Evolutionary conservation across 2,888 invertebrate genomes (phyloP).

Genomic region (Phyto melanocephala): DNA sequence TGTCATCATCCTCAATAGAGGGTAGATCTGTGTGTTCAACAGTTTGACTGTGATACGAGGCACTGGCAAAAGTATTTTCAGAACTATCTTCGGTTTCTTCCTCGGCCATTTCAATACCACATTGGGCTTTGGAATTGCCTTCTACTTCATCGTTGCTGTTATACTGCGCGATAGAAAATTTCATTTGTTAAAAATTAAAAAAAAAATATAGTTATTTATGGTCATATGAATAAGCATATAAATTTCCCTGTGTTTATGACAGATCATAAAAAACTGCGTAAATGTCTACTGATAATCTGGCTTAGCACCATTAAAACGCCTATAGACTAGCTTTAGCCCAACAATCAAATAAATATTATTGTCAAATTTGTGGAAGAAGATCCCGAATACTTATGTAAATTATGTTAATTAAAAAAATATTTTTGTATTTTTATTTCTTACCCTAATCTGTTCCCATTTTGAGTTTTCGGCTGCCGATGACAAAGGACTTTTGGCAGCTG

Average conservation of each 20-base stretch:
- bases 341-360: too few species aligned
- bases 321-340: too few species aligned
- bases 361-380: too few species aligned
- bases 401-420: background rate
- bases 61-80: conserved; percentile 78
- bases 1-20: conserved; percentile 75
- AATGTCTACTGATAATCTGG: too few species aligned
- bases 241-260: too few species aligned
- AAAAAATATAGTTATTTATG: too few species aligned
- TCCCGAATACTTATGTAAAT: too few species aligned
- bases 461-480: conserved; percentile 73
- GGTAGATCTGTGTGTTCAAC: conserved; percentile 77
- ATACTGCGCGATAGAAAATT: conserved; percentile 11
- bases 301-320: too few species aligned
- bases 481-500: conserved; percentile 72
- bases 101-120: conserved; percentile 57
- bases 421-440: conserved; percentile 4
- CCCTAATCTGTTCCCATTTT: conserved; percentile 72
- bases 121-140: background rate
- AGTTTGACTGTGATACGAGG: conserved; percentile 78
- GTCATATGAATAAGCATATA: too few species aligned
- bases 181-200: background rate
- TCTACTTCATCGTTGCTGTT: conserved; percentile 46
- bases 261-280: too few species aligned
- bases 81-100: conserved; percentile 71